Percentiles rank a stretch among this genome's conserved stretches.
phyloP scores from a whole-genome alignment of 2,113 vertebrate species.

The Muscicapa adusta region DNA sequence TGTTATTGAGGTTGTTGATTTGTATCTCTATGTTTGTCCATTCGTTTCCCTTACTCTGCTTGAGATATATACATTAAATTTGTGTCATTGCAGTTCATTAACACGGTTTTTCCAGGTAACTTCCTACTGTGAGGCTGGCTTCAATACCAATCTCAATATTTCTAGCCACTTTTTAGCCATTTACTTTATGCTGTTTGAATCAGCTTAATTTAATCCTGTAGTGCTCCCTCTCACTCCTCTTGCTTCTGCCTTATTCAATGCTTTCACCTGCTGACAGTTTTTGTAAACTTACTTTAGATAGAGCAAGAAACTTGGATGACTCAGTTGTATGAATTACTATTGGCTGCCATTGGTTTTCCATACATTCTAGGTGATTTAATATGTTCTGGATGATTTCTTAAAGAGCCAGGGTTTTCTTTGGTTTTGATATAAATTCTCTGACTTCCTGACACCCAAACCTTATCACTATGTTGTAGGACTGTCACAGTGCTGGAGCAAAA shows the following conservation, averaged over 20 bases:
- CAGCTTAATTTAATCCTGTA: not conserved
- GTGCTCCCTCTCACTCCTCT: not conserved
- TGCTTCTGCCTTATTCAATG: not conserved
- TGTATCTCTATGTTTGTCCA: not conserved
- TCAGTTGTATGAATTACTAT: not conserved
- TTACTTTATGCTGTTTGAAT: not conserved
- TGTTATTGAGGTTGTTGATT: not conserved
- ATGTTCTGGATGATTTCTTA: not conserved
- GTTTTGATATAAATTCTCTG: not conserved
- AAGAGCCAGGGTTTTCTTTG: not conserved
- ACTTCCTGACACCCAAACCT: not conserved
- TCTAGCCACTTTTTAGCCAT: not conserved
- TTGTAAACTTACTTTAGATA: not conserved
- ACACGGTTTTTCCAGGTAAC: not conserved
- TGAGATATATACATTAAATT: not conserved
- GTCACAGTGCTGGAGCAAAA: not conserved
- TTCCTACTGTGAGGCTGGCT: not conserved
- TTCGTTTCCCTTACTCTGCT: not conserved
- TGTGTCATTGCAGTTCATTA: not conserved
- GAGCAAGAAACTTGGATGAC: not conserved
- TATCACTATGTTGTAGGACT: accelerated
- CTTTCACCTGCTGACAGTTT: not conserved
- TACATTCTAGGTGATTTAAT: not conserved
- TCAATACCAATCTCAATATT: not conserved
- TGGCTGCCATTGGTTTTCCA: not conserved